Evolutionary conservation across 2,797 vertebrate genomes (phyloP), one percentile per base, ranked within the genome.

Genomic region (Hephaestus fuliginosus): DNA sequence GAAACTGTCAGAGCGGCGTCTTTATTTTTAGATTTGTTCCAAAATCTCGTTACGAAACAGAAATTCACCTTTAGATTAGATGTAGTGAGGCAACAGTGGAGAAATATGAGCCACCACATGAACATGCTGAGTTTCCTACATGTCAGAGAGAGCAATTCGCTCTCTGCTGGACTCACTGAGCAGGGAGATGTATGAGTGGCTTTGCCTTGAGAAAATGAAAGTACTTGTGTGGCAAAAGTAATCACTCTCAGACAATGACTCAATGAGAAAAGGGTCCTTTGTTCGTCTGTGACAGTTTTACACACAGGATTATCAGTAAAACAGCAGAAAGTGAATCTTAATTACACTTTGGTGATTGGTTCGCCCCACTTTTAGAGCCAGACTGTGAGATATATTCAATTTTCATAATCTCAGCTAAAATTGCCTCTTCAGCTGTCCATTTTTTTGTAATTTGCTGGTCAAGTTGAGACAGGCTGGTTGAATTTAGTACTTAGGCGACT

Each of bases 261-360:
- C 86, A 81, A 75, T 86, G 75, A 80, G 63, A 66, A 88, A 89
- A 84, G 17, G 85, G 66, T 72, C 79, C 78, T 91, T 94, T 93
- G 91, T 94, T 89, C 74, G 51, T 81, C 71, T 20, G 75, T 87
- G 89, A 89, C 87, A 88, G 83, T 92, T 92, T 92, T 89, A 91
- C 90, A 88, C 84, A 70, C 87, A 81, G 74, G 79, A 91, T 88
- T 90, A 90, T 94, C 89, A 93, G 90, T 89, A 88, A 90, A 91
- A 92, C 86, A 88, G 90, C 88, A 86, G 87, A 82, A 81, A 91
- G 84, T 90, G 85, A 93, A 90, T 94, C 88, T 91, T 92, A 91
- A 91, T 93, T 94, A 90, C 87, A 90, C 82, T 87, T 87, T 86
- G 74, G 79, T 90, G 91, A 91, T 84, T 88, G 85, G 72, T 76